Percentiles rank a stretch among this genome's conserved stretches.
Conservation (phyloP, 2,113 vertebrate genomes). For the Brachyhypopomus gauderio region DNA sequence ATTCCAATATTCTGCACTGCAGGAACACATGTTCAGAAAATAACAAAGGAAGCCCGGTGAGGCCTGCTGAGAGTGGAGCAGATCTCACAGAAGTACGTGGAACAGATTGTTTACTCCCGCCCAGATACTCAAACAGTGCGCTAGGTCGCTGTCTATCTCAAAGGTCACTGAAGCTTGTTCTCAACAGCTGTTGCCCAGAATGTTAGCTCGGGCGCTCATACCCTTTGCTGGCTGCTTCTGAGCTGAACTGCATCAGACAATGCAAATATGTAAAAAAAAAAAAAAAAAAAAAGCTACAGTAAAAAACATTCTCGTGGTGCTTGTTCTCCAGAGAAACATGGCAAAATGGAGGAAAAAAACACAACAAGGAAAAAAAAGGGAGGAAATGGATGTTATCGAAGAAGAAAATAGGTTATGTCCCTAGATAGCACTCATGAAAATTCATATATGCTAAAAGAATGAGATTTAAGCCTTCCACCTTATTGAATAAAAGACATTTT, state of each 20-base stretch:
- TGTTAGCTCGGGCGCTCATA: slow-evolving; percentile 9
- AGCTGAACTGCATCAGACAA: slow-evolving; percentile 8
- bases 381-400: slow-evolving; percentile 22
- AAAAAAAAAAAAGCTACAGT: too few species aligned
- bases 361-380: slow-evolving; percentile 5
- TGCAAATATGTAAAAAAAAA: slow-evolving; percentile 24
- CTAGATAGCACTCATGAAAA: slow-evolving; percentile 57
- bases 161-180: slow-evolving; percentile 18
- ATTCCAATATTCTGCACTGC: slow-evolving; percentile 6
- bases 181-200: slow-evolving; percentile 33
- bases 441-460: slow-evolving; percentile 59
- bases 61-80: not conserved
- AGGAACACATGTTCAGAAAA: not conserved
- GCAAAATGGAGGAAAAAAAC: not conserved
- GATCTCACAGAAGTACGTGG: not conserved
- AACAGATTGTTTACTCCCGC: slow-evolving; percentile 31
- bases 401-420: slow-evolving; percentile 62
- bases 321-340: slow-evolving; percentile 7
- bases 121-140: slow-evolving; percentile 41
- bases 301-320: not conserved
- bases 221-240: not conserved
- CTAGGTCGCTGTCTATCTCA: slow-evolving; percentile 11
- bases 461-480: slow-evolving; percentile 46
- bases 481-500: slow-evolving; percentile 37
- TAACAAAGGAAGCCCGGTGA: slow-evolving; percentile 20